These are phyloP conservation scores for Paramisgurnus dabryanus DNA, from an alignment of 2,113 vertebrate genomes.

Conservation along the genomic window DNA sequence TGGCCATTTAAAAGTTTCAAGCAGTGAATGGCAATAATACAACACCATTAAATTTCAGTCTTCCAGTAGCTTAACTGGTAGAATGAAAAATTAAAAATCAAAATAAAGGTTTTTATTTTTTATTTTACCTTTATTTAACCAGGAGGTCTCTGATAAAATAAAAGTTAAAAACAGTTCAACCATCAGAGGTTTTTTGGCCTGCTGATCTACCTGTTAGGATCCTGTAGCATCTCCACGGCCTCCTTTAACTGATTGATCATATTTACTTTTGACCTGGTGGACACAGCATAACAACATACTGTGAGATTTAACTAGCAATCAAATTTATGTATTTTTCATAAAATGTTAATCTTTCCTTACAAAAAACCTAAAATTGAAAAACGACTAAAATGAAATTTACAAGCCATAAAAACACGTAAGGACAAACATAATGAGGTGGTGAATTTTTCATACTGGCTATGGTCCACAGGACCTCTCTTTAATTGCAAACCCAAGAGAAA, in stretches of 20 bases:
- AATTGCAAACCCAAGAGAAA: neutral
- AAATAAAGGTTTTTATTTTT: too few relatives aligned
- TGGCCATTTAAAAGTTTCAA: neutral
- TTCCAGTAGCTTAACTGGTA: too few relatives aligned
- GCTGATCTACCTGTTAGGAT: constrained; percentile 79
- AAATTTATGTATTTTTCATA: neutral
- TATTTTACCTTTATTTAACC: too few relatives aligned
- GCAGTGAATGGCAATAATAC: neutral
- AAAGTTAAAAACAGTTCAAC: neutral
- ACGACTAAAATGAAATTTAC: too few relatives aligned
- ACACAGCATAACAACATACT: neutral
- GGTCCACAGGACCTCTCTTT: too few relatives aligned
- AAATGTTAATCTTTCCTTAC: neutral
- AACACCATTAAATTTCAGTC: neutral
- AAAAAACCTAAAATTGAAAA: neutral
- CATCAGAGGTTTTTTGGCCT: neutral
- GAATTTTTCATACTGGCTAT: too few relatives aligned
- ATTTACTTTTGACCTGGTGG: constrained; percentile 75
- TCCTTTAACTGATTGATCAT: constrained; percentile 89
- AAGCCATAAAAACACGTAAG: too few relatives aligned
- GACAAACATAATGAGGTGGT: too few relatives aligned
- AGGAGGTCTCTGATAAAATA: too few relatives aligned
- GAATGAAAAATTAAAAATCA: too few relatives aligned
- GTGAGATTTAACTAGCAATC: neutral
- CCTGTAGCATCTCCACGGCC: constrained; percentile 86